Evolutionary conservation across 2,113 vertebrate species (phyloP), one percentile per base, ranked within the genome.

Genomic region (Elephantulus edwardii): DNA sequence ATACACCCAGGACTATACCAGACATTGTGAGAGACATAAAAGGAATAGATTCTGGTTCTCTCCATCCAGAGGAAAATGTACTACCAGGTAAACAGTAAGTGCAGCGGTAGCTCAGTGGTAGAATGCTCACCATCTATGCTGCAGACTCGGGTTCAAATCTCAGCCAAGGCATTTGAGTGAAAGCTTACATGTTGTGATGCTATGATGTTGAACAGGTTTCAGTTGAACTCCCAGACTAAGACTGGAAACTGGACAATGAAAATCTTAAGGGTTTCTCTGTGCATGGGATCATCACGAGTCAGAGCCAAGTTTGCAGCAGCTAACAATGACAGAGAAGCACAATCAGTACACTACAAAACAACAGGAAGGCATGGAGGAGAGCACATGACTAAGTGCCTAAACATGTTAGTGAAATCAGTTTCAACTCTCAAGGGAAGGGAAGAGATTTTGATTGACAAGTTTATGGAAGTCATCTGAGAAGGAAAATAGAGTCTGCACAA

Each of bases 51-150:
- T 17, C 81, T 66, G 35, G n/a, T 46, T 11, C 35, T 78, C 44
- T 64, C 62, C 35, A 14, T 83, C 72, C 86, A 44, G 91, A 91
- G 83, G 56, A n/a, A 75, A 80, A 92, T 20, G 9, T 66, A 44
- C 86, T 16, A 54, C 33, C 30, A 42, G 24, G 3, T 2, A 87
- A 79, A 81, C 24, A 85, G 38, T 20, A 35, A 38, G 35, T 8
- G 19, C 35, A 38, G 66, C 38, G 19, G 35, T 6, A 17, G 17
- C 35, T 33, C 58, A 33, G 17, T 22, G 66, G 66, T 33, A 35
- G 35, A 68, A 8, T 38, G 20, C 7, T 68, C 66, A 68, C 19
- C 35, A 22, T 38, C 64, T 28, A 68, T 22, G 35, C 35, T 20
- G 24, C n/a, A 68, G 35, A 20, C 66, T 4, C 35, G 3, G 66